phyloP scores from a whole-genome alignment of 2,113 vertebrate species.

The Phalacrocorax carbo region DNA sequence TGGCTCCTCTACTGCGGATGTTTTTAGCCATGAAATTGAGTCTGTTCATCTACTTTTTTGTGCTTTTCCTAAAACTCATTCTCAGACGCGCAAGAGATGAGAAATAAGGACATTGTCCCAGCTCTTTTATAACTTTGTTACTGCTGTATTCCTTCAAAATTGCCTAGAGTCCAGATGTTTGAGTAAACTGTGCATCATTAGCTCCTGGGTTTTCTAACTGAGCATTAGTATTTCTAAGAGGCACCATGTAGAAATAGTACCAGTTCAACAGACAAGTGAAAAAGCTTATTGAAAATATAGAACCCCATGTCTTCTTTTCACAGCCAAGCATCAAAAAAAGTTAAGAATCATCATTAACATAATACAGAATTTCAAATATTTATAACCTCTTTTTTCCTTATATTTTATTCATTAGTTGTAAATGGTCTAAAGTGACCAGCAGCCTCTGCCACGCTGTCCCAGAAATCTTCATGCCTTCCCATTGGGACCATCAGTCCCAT shows the following conservation, averaged over 20 bases:
- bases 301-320: neutral
- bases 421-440: neutral
- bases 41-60: neutral
- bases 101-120: neutral
- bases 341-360: neutral
- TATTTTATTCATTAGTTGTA: neutral
- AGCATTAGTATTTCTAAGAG: neutral
- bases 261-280: neutral
- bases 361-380: neutral
- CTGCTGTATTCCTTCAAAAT: neutral
- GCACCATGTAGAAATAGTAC: neutral
- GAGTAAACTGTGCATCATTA: neutral
- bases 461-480: neutral
- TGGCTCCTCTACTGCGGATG: neutral
- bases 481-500: neutral
- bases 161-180: neutral
- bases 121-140: neutral
- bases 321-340: neutral
- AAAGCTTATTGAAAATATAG: neutral
- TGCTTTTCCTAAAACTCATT: neutral
- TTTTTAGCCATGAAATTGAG: neutral
- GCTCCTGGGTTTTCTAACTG: neutral
- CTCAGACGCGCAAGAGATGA: neutral
- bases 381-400: neutral
- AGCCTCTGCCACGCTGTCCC: neutral